Evolutionary conservation across 1,140 invertebrate species (phyloP), one percentile per base, ranked within the genome.

Genomic region (Drosophila leontia): DNA sequence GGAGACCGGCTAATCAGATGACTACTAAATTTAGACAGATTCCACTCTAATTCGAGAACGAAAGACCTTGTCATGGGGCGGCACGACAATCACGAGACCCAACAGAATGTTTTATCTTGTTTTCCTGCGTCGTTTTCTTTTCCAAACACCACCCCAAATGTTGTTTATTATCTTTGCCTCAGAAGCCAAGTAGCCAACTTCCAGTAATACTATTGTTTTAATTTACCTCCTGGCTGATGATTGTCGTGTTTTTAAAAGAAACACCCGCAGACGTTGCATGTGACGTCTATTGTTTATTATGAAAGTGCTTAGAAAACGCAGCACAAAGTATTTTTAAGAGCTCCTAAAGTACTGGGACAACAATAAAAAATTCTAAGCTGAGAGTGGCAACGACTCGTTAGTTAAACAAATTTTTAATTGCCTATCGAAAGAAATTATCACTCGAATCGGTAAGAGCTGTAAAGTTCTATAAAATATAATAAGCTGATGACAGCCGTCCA

Each of bases 61-160:
- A 34, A 44, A 62, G 67, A 60, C 79, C 58, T 53, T 61, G 68
- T 60, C 55, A 37, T 19, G 41, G 47, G 68, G 78, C 59, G 35
- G 80, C 65, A 79, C 80, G 80, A 86, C 80, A 86, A 83, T 88
- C 84, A 87, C 83, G 84, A 88, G 84, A 87, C 83, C 50, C 32
- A 26, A 42, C 17, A 29, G 55, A 65, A 48, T n/a, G 11, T 17
- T 39, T 62, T 50, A 79, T 65, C 72, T 64, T 63, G 57, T 65
- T 76, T 58, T 68, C 58, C 72, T 83, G 74, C 68, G 70, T 19
- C 44, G 58, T 77, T 78, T 69, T 69, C 50, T 17, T 39, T 55
- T 26, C 44, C 19, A 56, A 77, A 77, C 76, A 61, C 74, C 48
- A 34, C 45, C 63, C 60, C 29, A 70, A 60, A 72, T 60, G 59